Conservation (phyloP, 2,888 invertebrate genomes). For the Mystacides longicornis region DNA sequence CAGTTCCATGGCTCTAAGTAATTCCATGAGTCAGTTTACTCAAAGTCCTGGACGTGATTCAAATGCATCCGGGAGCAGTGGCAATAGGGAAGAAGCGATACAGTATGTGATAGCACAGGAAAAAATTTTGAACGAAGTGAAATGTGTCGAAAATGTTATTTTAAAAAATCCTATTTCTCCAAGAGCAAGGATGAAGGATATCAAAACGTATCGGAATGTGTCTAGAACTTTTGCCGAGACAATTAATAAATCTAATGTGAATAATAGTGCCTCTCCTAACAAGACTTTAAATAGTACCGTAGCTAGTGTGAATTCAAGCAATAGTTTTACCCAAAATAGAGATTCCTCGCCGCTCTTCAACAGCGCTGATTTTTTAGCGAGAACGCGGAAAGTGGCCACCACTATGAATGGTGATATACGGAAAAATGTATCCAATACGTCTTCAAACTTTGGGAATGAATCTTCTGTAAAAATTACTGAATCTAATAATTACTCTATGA, state of each 20-base stretch:
- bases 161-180: conserved; percentile 34
- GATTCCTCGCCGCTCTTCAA: conserved; percentile 2
- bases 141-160: conserved; percentile 46
- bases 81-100: conserved; percentile 41
- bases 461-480: background rate
- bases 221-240: conserved; percentile 17
- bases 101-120: conserved; percentile 50
- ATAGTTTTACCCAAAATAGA: background rate
- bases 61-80: conserved; percentile 31
- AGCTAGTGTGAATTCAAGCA: background rate
- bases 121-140: conserved; percentile 45
- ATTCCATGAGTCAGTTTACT: conserved; percentile 43
- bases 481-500: conserved; percentile 19
- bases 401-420: conserved; percentile 43
- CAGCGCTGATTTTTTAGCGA: conserved; percentile 20
- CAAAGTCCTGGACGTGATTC: conserved; percentile 24
- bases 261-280: conserved; percentile 12
- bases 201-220: conserved; percentile 16
- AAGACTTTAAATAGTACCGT: background rate
- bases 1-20: conserved; percentile 49
- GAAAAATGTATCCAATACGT: conserved; percentile 32
- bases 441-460: conserved; percentile 32
- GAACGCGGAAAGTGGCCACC: conserved; percentile 33
- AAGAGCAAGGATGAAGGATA: conserved; percentile 22
- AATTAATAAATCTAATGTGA: conserved; percentile 2